Percentiles rank a stretch among this genome's conserved stretches.
phyloP scores from a whole-genome alignment of 2,888 invertebrate genomes.

The Drosophila birchii region DNA sequence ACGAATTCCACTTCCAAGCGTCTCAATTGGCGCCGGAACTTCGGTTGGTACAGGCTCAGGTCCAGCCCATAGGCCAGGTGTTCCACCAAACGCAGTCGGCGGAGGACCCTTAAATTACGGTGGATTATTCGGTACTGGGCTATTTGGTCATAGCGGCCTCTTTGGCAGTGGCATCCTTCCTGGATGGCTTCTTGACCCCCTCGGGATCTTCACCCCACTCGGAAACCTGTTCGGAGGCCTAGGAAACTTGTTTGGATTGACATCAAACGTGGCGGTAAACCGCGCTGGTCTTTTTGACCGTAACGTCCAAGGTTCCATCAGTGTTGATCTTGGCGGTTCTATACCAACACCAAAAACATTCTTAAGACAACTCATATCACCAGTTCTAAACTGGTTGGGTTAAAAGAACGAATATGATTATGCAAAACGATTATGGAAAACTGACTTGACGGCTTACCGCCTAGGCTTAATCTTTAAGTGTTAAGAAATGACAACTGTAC shows the following conservation, averaged over 20 bases:
- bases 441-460: slow-evolving; percentile 8
- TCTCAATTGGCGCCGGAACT: background rate
- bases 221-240: slow-evolving; percentile 25
- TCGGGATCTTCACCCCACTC: slow-evolving; percentile 22
- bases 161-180: slow-evolving; percentile 29
- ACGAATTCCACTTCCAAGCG: background rate
- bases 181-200: slow-evolving; percentile 15
- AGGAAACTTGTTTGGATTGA: slow-evolving; percentile 22
- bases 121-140: slow-evolving; percentile 24
- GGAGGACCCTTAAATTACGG: slow-evolving; percentile 11
- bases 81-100: background rate
- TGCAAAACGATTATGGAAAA: slow-evolving; percentile 3
- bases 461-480: slow-evolving; percentile 27
- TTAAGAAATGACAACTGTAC: slow-evolving; percentile 26
- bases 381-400: slow-evolving; percentile 8
- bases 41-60: background rate
- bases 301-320: slow-evolving; percentile 2
- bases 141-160: slow-evolving; percentile 13
- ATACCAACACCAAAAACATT: slow-evolving; percentile 16
- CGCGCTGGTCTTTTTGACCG: background rate
- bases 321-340: slow-evolving; percentile 11
- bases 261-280: background rate
- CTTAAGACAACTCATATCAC: slow-evolving; percentile 2
- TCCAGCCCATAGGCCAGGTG: background rate
- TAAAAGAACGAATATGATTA: slow-evolving; percentile 1